Conservation (phyloP, 2,113 vertebrate genomes). For the Apteryx owenii region DNA sequence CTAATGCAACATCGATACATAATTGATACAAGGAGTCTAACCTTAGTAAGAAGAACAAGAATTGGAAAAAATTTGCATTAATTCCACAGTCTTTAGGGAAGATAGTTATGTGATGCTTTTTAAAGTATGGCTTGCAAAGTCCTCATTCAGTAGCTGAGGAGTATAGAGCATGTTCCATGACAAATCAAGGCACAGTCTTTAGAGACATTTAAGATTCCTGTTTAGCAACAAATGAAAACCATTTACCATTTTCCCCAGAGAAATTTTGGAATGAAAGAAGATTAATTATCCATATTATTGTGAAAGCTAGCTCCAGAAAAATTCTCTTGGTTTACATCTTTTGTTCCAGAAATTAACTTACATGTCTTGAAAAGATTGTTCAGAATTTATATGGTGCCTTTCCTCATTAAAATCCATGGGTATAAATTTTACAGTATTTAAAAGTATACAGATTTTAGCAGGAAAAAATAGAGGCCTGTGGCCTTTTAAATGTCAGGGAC, state of each 20-base stretch:
- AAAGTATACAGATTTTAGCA: slow-evolving; percentile 46
- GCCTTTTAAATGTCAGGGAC: slow-evolving; percentile 32
- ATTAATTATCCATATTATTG: slow-evolving; percentile 66
- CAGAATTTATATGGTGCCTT: slow-evolving; percentile 58
- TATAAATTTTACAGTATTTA: slow-evolving; percentile 36
- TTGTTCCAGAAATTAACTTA: slow-evolving; percentile 68
- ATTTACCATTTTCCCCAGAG: slow-evolving; percentile 44
- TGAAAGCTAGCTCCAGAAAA: slow-evolving; percentile 64
- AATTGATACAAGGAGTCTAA: not conserved
- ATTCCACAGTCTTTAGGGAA: not conserved
- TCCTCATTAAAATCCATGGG: slow-evolving; percentile 46
- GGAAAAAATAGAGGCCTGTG: slow-evolving; percentile 18
- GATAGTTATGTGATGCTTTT: not conserved
- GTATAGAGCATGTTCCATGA: slow-evolving; percentile 45
- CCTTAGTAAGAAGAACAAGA: not conserved
- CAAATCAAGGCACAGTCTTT: slow-evolving; percentile 27
- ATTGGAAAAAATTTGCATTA: not conserved
- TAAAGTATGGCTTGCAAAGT: not conserved
- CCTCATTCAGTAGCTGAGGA: slow-evolving; percentile 9
- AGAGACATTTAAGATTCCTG: slow-evolving; percentile 53
- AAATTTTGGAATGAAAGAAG: slow-evolving; percentile 63
- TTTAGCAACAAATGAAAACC: slow-evolving; percentile 64
- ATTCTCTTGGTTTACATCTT: slow-evolving; percentile 37
- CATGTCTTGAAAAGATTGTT: slow-evolving; percentile 53
- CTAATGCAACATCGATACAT: fast-evolving